Evolutionary conservation across 2,888 invertebrate genomes (phyloP).

Genomic region (Mesorhabditis spiculigera): DNA sequence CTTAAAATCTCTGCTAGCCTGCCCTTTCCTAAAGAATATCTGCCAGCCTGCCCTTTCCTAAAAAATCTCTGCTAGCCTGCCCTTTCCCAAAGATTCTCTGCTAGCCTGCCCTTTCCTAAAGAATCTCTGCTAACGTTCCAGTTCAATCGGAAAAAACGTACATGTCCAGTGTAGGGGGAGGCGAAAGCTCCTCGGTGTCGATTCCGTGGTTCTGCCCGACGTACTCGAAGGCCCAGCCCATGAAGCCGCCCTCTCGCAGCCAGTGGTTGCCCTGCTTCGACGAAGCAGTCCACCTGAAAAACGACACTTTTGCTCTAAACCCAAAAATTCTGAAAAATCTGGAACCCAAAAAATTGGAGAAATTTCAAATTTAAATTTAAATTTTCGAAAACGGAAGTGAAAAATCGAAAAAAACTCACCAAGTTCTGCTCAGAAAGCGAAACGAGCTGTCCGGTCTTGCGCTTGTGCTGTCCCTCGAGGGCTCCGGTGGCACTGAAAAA

Average conservation of each 20-base stretch:
- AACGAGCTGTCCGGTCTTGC: slow-evolving; percentile 45
- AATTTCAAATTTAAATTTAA: too few species aligned
- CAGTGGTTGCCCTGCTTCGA: slow-evolving; percentile 60
- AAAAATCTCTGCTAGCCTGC: too few species aligned
- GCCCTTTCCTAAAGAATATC: too few species aligned
- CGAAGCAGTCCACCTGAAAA: slow-evolving; percentile 29
- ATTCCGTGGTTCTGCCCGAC: slow-evolving; percentile 70
- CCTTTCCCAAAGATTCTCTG: too few species aligned
- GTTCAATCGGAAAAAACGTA: slow-evolving; percentile 10
- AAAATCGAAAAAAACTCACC: slow-evolving; percentile 5
- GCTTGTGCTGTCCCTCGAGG: slow-evolving; percentile 53
- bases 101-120: too few species aligned
- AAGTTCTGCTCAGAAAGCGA: slow-evolving; percentile 53
- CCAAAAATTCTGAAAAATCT: too few species aligned
- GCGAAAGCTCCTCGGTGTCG: slow-evolving; percentile 80
- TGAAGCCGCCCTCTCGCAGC: slow-evolving; percentile 62
- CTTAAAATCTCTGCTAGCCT: too few species aligned
- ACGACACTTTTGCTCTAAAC: too few species aligned
- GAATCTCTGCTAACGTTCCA: neutral
- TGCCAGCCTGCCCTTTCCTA: too few species aligned
- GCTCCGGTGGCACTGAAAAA: slow-evolving; percentile 45
- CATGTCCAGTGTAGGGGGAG: slow-evolving; percentile 76
- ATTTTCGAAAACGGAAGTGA: too few species aligned
- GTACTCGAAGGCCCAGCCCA: slow-evolving; percentile 62
- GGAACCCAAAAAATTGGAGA: too few species aligned